Base-by-base conservation (phyloP, 2,113 vertebrate genomes). In the Pongo pygmaeus region DNA sequence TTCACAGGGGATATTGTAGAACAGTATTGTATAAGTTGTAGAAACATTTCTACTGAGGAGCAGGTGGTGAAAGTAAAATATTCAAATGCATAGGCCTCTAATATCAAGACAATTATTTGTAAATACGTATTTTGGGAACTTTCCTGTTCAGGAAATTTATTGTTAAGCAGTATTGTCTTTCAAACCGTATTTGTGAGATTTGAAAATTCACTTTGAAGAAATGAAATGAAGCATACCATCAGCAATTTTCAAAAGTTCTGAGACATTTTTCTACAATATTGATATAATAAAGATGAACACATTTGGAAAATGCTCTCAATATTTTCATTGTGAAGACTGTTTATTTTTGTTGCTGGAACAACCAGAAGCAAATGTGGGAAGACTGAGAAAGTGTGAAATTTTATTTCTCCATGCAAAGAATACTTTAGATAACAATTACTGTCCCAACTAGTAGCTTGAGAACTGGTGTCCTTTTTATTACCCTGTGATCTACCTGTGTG, bases 261-360 rank as follows among this genome's bases (percentile, higher is more conserved):
- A 57, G 17, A 23, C 9, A 32, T 40, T 80, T 80, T 86, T 91
- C 46, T 88, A 57, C 78, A 96, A 50, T 72, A 70, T 93, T 96
- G 27, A 7, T 81, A 92, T 78, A 91, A 85, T 85, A 75, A 95
- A 17, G 85, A 96, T 87, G 72, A 97, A 55, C 88, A 95, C n/a
- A 84, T 96, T 95, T 97, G n/a, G 25, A 74, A 97, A 96, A 80
- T 43, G 25, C 5, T 35, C 92, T 87, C 46, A 97, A 78, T 89
- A 79, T 96, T 98, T 96, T 94, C 81, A 70, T 79, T 64, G 74
- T 84, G 67, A 95, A 70, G 40, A 78, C 12, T 70, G 78, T 90
- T 95, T 95, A 92, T 86, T 96, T 94, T 90, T 91, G 35, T 93
- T 95, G 6, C 85, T 89, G 57, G 35, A 93, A 81, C 40, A 90